Evolutionary conservation across 1,140 invertebrate genomes (phyloP).

Genomic region (Portunus trituberculatus): DNA sequence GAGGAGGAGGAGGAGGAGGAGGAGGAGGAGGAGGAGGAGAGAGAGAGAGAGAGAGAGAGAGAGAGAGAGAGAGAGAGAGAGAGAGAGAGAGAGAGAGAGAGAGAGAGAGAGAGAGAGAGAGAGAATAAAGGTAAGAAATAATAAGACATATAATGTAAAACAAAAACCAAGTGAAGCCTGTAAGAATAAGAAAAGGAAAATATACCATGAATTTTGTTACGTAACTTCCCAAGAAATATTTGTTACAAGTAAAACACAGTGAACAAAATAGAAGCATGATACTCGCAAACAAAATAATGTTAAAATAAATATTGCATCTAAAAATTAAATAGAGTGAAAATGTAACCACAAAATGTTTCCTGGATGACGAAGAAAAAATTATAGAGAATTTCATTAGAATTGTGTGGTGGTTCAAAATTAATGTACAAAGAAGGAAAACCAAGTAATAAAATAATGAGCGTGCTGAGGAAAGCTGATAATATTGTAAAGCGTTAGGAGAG

Average conservation of each 20-base stretch:
- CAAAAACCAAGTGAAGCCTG: background rate
- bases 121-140: background rate
- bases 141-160: background rate
- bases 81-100: background rate
- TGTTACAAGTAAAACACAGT: background rate
- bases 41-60: background rate
- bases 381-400: too few species aligned
- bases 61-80: too few species aligned
- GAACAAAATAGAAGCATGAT: too few species aligned
- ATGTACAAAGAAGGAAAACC: background rate
- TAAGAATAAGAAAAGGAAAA: background rate
- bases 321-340: background rate
- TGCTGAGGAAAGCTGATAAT: background rate
- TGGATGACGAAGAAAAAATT: background rate
- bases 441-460: background rate
- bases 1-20: constrained; percentile 6
- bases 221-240: background rate
- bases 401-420: background rate
- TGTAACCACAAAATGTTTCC: background rate
- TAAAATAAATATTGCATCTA: too few species aligned
- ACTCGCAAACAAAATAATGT: too few species aligned
- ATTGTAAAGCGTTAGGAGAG: background rate
- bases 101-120: background rate
- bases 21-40: background rate
- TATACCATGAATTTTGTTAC: background rate